Evolutionary conservation across 2,888 invertebrate species (phyloP).

Genomic region (Theristus sp.): DNA sequence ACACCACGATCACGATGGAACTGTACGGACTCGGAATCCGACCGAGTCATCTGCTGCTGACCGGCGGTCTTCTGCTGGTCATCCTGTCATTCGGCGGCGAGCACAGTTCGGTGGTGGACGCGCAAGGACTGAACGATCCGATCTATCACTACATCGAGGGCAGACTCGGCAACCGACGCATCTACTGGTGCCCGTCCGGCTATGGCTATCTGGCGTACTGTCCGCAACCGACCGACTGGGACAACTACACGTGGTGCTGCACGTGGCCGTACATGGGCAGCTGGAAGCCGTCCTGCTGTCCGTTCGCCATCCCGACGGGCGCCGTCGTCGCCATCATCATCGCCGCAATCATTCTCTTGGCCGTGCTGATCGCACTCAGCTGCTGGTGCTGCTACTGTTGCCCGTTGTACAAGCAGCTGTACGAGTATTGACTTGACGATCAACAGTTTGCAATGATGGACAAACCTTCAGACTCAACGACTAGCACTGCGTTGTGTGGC

Average conservation of each 20-base stretch:
- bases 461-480: neutral
- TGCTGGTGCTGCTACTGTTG: slow-evolving; percentile 30
- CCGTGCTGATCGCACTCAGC: slow-evolving; percentile 24
- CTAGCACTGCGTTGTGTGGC: too few relatives aligned
- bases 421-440: slow-evolving; percentile 6
- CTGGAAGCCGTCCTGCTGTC: slow-evolving; percentile 29
- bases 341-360: slow-evolving; percentile 21
- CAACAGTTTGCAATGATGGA: neutral
- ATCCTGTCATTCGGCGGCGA: too few relatives aligned
- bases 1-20: too few relatives aligned
- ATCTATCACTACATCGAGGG: slow-evolving; percentile 28
- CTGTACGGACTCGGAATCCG: too few relatives aligned
- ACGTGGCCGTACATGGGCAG: slow-evolving; percentile 25
- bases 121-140: slow-evolving; percentile 25
- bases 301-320: slow-evolving; percentile 27
- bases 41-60: too few relatives aligned
- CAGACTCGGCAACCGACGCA: slow-evolving; percentile 24
- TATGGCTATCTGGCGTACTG: slow-evolving; percentile 28
- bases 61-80: too few relatives aligned
- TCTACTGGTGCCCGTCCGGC: slow-evolving; percentile 29
- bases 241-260: slow-evolving; percentile 28
- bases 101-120: too few relatives aligned
- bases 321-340: slow-evolving; percentile 27
- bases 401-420: slow-evolving; percentile 24
- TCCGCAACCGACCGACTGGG: slow-evolving; percentile 29